Base-by-base conservation (phyloP, 2,113 vertebrate genomes). In the Prochilodus magdalenae region DNA sequence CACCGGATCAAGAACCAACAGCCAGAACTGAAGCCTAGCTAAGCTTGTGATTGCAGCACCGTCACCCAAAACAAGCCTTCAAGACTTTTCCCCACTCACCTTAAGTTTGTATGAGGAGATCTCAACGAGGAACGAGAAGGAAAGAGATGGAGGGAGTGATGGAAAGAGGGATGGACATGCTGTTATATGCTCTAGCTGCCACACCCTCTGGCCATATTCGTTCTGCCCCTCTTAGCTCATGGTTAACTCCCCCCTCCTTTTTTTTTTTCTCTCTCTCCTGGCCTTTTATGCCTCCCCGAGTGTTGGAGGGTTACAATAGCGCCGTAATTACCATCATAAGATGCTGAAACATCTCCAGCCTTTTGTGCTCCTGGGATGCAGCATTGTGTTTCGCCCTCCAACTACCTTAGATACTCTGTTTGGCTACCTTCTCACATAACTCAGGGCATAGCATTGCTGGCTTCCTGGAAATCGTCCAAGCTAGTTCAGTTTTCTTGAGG, bases 181-280 rank as follows among this genome's bases (percentile, higher is more conserved):
- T 29, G 7, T 86, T 86, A 80, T 89, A 86, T 87, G 33, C 70
- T 49, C 36, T 5, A 20, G 55, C 59, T 63, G 24, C 53, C 83
- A 76, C 81, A 29, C 83, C 63, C 70, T 40, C 59, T 8, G 3
- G 33, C 49, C 49, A 26, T 8, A 13, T 53, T 30, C 15, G 33
- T n/a, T 15, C 6, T 24, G 15, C 4, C 29, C 10, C 53, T 55
- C 49, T 59, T 8, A 4, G 36, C 63, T 29, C 11, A 40, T 27
- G 59, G 57, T 18, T n/a, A 69, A 36, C 14, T 26, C 69, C 40
- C 71, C 24, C 74, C 66, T 59, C 69, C 16, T 51, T 7, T 4
- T 57, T 22, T 53, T 67, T 49, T 55, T 20, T 22, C 33, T 51
- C 62, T 27, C 26, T 66, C 36, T 40, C 15, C 0, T 22, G 30